These are phyloP conservation scores for Drosophila siamana DNA, from an alignment of 2,888 invertebrate genomes.

Conservation along the genomic window DNA sequence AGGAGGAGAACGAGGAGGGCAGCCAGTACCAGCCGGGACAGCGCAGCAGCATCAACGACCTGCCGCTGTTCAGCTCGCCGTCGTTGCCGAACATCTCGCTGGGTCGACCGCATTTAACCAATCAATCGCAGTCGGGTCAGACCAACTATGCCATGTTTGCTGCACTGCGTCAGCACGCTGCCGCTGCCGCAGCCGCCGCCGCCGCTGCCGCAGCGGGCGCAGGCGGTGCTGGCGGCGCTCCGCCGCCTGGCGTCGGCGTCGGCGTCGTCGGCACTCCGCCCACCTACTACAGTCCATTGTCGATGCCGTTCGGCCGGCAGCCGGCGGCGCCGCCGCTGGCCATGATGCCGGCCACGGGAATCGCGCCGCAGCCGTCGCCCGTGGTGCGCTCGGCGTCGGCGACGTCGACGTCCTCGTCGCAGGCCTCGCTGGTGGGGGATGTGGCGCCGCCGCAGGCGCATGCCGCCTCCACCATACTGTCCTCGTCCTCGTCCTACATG, in stretches of 20 bases:
- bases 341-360: conserved; percentile 73
- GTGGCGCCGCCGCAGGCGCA: conserved; percentile 84
- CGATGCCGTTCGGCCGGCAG: conserved; percentile 79
- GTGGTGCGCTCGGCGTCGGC: conserved; percentile 86
- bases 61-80: conserved; percentile 95
- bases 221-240: neutral
- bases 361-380: conserved; percentile 85
- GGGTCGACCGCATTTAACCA: conserved; percentile 90
- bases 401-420: conserved; percentile 84
- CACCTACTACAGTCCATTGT: conserved; percentile 82
- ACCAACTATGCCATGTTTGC: conserved; percentile 83
- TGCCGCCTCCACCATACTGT: conserved; percentile 77
- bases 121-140: conserved; percentile 71
- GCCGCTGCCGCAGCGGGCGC: conserved; percentile 4
- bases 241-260: conserved; percentile 19
- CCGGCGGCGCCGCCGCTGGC: conserved; percentile 50
- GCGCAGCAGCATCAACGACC: conserved; percentile 90
- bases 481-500: conserved; percentile 71
- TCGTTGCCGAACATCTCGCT: conserved; percentile 99
- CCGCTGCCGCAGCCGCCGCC: neutral
- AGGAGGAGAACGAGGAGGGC: conserved; percentile 92
- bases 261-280: conserved; percentile 73
- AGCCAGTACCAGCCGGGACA: conserved; percentile 88
- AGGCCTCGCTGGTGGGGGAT: conserved; percentile 82
- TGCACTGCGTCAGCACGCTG: conserved; percentile 74